Percentiles rank a stretch among this genome's conserved stretches.
Conservation (phyloP, 2,113 vertebrate genomes). For the Columba janthina region DNA sequence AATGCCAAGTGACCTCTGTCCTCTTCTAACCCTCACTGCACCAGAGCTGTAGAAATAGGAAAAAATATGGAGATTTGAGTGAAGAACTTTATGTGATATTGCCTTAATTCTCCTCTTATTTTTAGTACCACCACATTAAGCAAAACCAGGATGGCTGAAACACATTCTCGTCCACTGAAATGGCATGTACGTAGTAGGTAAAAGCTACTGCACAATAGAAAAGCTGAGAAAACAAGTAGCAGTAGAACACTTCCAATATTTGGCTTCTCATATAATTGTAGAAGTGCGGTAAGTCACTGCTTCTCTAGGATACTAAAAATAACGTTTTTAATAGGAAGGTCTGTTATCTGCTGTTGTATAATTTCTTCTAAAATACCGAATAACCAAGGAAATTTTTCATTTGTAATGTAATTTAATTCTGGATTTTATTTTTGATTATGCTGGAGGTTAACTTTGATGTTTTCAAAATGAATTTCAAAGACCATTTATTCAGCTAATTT, state of each 20-base stretch:
- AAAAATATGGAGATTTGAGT: not conserved
- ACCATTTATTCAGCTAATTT: constrained; percentile 75
- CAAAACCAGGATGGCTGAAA: not conserved
- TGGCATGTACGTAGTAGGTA: not conserved
- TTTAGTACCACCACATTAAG: not conserved
- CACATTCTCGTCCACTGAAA: not conserved
- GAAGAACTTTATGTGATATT: not conserved
- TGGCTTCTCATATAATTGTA: not conserved
- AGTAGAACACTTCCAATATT: not conserved
- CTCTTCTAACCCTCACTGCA: not conserved
- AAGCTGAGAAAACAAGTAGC: not conserved
- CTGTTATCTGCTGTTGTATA: constrained; percentile 19
- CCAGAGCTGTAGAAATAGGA: not conserved
- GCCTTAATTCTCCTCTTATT: not conserved
- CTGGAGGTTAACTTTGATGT: constrained; percentile 70
- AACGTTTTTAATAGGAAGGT: constrained; percentile 1
- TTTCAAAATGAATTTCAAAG: constrained; percentile 76
- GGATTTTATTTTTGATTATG: constrained; percentile 71
- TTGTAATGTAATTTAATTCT: constrained; percentile 64
- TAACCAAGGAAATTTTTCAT: constrained; percentile 60
- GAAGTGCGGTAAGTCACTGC: not conserved
- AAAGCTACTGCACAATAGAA: not conserved
- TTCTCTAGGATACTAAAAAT: not conserved
- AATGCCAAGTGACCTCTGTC: not conserved
- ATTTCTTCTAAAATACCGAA: constrained; percentile 32